Conservation (phyloP, 2,113 vertebrate species). For the Copsychus sechellarum region DNA sequence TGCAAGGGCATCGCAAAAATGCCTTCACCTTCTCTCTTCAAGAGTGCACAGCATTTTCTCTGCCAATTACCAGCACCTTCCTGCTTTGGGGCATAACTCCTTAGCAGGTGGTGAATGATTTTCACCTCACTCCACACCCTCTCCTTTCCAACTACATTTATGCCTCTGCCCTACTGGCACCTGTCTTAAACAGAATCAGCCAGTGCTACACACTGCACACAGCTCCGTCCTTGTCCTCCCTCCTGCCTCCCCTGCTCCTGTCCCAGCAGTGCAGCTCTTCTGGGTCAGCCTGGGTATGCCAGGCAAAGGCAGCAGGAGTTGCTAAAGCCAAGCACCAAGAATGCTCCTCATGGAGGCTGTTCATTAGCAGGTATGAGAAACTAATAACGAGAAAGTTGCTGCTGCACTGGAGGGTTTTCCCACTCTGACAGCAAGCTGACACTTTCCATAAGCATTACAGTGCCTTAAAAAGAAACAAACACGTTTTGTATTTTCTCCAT, state of each 20-base stretch:
- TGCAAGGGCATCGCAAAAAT: background rate
- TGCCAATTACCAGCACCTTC: background rate
- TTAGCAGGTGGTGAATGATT: background rate
- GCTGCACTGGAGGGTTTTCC: conserved; percentile 9
- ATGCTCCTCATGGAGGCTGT: background rate
- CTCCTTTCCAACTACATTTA: background rate
- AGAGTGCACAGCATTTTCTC: background rate
- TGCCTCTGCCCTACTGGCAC: background rate
- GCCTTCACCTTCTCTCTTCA: background rate
- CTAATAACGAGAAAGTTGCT: background rate
- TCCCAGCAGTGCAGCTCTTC: background rate
- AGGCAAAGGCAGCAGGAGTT: background rate
- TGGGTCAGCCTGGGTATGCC: background rate
- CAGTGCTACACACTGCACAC: rapidly evolving
- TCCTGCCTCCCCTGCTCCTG: background rate
- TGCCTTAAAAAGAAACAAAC: conserved; percentile 53
- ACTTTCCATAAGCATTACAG: conserved; percentile 19
- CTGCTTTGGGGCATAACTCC: background rate
- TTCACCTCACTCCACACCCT: background rate
- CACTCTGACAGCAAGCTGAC: conserved; percentile 45
- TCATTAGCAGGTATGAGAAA: conserved; percentile 11
- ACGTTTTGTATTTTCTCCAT: conserved; percentile 42
- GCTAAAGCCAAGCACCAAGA: background rate
- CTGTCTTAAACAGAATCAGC: background rate
- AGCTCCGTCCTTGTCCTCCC: background rate